A percentile compares a stretch with the other conserved stretches of the same genome.
phyloP scores from a whole-genome alignment of 1,140 invertebrate species.

The Drosophila kohkoa region DNA sequence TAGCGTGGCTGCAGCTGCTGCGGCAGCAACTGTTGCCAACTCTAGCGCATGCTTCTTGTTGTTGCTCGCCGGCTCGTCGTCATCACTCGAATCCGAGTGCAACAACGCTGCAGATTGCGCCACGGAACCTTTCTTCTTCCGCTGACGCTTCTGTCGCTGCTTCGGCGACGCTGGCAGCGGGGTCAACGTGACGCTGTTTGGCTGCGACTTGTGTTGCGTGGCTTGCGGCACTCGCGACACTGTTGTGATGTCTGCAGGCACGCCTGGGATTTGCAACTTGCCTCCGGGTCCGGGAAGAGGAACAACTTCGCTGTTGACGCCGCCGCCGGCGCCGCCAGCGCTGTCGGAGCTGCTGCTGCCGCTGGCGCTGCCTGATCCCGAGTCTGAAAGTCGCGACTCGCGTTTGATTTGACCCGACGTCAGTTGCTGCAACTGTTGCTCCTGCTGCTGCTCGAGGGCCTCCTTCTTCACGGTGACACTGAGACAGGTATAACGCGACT shows the following conservation, averaged over 20 bases:
- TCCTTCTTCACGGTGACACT: constrained; percentile 74
- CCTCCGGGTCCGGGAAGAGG: constrained; percentile 63
- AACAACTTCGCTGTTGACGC: constrained; percentile 49
- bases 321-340: constrained; percentile 34
- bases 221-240: constrained; percentile 54
- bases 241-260: constrained; percentile 75
- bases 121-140: constrained; percentile 61
- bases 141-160: constrained; percentile 56
- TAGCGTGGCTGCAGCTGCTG: constrained; percentile 21
- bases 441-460: constrained; percentile 39
- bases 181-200: constrained; percentile 65
- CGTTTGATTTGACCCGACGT: constrained; percentile 66
- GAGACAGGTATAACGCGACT: constrained; percentile 61
- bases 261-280: constrained; percentile 71
- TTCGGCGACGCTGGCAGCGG: constrained; percentile 70
- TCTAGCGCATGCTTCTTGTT: constrained; percentile 58
- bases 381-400: constrained; percentile 63
- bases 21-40: constrained; percentile 10
- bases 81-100: constrained; percentile 74
- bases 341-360: constrained; percentile 66
- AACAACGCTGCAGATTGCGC: constrained; percentile 19
- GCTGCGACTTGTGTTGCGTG: constrained; percentile 50
- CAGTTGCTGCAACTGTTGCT: constrained; percentile 26
- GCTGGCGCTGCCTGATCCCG: constrained; percentile 48
- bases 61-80: constrained; percentile 62